Percentiles rank a stretch among this genome's conserved stretches.
These are phyloP conservation scores for Microplitis mediator DNA, from an alignment of 1,140 invertebrate species.

Conservation along the genomic window DNA sequence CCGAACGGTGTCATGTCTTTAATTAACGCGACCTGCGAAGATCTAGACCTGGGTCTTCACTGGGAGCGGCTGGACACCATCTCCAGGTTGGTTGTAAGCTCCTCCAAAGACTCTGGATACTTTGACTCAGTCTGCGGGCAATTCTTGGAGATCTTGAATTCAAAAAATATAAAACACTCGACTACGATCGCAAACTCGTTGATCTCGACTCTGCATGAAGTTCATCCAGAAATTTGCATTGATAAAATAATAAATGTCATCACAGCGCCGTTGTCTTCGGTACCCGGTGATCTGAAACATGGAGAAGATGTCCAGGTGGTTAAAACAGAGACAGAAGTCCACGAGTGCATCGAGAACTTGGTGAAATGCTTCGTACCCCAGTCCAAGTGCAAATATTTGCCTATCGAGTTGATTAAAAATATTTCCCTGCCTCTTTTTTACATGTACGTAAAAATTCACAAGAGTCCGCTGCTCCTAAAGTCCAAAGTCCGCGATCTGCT, in stretches of 20 bases:
- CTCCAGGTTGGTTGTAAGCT: constrained; percentile 67
- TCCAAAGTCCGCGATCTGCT: constrained; percentile 49
- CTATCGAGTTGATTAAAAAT: constrained; percentile 40
- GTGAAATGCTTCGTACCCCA: constrained; percentile 50
- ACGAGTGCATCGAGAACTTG: constrained; percentile 52
- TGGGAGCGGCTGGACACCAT: constrained; percentile 73
- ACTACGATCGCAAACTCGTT: constrained; percentile 63
- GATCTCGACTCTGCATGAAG: constrained; percentile 62
- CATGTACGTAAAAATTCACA: constrained; percentile 46
- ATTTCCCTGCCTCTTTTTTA: constrained; percentile 53
- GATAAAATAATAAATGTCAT: constrained; percentile 58
- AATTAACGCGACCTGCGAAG: constrained; percentile 68
- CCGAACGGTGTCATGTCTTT: constrained; percentile 68
- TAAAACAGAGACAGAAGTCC: constrained; percentile 46
- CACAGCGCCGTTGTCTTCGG: constrained; percentile 53
- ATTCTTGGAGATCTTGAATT: constrained; percentile 58
- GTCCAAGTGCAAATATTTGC: constrained; percentile 52
- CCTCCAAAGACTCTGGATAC: constrained; percentile 62
- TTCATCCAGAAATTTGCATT: constrained; percentile 54
- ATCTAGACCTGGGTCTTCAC: constrained; percentile 61
- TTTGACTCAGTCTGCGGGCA: constrained; percentile 59
- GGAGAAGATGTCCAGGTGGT: neutral
- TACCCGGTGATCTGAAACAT: constrained; percentile 6
- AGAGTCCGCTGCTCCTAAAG: constrained; percentile 48
- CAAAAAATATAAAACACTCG: constrained; percentile 56